A percentile compares a stretch with the other conserved stretches of the same genome.
phyloP scores from a whole-genome alignment of 2,797 vertebrate species.

The Sebastes itinus region DNA sequence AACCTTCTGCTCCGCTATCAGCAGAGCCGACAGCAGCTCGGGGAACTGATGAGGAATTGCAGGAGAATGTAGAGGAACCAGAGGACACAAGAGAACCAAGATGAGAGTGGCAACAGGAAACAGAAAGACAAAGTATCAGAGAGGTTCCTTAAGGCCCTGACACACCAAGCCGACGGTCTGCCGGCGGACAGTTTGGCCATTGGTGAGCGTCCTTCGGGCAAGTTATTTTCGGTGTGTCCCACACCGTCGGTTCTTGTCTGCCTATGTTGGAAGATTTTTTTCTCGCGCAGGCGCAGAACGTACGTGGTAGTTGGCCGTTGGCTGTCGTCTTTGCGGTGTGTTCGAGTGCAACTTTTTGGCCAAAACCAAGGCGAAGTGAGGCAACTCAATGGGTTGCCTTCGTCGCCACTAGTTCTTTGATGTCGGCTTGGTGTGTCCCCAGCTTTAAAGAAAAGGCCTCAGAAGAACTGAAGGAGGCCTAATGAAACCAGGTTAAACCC shows the following conservation, averaged over 20 bases:
- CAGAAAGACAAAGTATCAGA: not conserved
- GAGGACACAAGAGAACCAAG: not conserved
- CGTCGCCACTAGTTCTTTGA: too few species aligned
- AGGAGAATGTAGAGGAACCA: not conserved
- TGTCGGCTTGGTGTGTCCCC: too few species aligned
- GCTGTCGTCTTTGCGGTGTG: too few species aligned
- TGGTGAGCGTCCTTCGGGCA: too few species aligned
- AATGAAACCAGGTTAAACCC: not conserved
- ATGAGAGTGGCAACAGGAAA: not conserved
- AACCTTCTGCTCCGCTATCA: constrained; percentile 91
- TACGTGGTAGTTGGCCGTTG: too few species aligned
- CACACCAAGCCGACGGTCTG: too few species aligned
- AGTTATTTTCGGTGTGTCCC: accelerated
- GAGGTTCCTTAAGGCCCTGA: too few species aligned
- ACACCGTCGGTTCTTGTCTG: too few species aligned
- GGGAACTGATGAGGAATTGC: constrained; percentile 34
- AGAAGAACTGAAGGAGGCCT: not conserved
- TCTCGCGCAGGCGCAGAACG: too few species aligned
- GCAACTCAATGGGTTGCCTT: too few species aligned
- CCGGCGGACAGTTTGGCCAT: accelerated
- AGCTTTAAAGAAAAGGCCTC: not conserved
- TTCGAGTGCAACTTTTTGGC: too few species aligned
- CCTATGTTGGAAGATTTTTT: accelerated
- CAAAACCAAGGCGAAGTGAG: too few species aligned
- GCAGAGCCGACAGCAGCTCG: constrained; percentile 90